Conservation (phyloP, 2,797 vertebrate genomes). For the Enteromius paludinosus region DNA sequence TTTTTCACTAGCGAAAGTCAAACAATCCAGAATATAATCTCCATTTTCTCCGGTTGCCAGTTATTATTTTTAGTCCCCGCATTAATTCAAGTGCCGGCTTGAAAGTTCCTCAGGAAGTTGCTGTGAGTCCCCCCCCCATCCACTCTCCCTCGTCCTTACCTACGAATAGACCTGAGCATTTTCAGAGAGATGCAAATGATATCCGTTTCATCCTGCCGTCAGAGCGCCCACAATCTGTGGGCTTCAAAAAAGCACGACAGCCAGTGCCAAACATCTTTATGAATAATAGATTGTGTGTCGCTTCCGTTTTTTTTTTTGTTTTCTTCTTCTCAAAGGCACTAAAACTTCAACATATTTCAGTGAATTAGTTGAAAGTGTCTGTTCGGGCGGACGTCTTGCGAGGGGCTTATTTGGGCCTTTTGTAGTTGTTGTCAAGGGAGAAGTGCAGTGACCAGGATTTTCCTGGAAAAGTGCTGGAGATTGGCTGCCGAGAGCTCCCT, state of each 20-base stretch:
- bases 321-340: not conserved
- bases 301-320: constrained; percentile 29
- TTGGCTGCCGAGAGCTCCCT: constrained; percentile 2
- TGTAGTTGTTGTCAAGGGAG: constrained; percentile 39
- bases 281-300: constrained; percentile 51
- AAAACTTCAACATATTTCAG: constrained; percentile 14
- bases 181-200: constrained; percentile 73
- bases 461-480: constrained; percentile 44
- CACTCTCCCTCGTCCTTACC: constrained; percentile 34
- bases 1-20: constrained; percentile 34
- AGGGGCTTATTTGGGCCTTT: constrained; percentile 39
- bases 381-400: not conserved
- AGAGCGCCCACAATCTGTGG: constrained; percentile 55
- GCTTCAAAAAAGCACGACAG: constrained; percentile 51
- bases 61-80: constrained; percentile 38
- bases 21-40: constrained; percentile 31
- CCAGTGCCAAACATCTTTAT: constrained; percentile 50
- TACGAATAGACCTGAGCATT: constrained; percentile 64
- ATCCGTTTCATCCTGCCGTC: constrained; percentile 66
- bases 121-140: not conserved
- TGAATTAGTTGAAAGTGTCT: constrained; percentile 35
- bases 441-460: constrained; percentile 47
- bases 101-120: constrained; percentile 55
- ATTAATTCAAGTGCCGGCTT: constrained; percentile 49
- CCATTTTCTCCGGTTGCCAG: constrained; percentile 12